phyloP scores from a whole-genome alignment of 2,888 invertebrate genomes.

The Proisotoma minuta region DNA sequence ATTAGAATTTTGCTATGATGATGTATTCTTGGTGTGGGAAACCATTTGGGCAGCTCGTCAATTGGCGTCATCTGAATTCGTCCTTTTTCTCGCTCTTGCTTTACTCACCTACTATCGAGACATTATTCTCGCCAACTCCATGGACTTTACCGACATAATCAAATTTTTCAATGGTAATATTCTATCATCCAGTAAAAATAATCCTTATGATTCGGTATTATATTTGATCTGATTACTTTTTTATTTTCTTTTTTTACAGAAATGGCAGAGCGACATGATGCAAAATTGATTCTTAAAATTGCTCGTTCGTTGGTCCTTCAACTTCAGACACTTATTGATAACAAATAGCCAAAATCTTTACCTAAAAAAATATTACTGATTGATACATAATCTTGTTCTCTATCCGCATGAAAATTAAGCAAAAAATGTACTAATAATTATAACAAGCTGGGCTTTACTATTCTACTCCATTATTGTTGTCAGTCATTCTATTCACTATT shows the following conservation, averaged over 20 bases:
- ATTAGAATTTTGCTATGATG: slow-evolving; percentile 79
- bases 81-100: slow-evolving; percentile 85
- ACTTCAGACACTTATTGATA: slow-evolving; percentile 86
- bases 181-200: slow-evolving; percentile 42
- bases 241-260: slow-evolving; percentile 59
- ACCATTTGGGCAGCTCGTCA: slow-evolving; percentile 90
- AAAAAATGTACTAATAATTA: too few relatives aligned
- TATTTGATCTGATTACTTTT: too few relatives aligned
- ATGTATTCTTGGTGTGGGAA: slow-evolving; percentile 92
- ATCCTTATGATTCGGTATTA: neutral
- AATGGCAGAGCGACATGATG: slow-evolving; percentile 94
- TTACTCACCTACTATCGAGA: slow-evolving; percentile 87
- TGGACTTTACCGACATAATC: slow-evolving; percentile 98
- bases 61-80: slow-evolving; percentile 82
- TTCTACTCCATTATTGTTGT: too few relatives aligned
- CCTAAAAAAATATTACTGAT: too few relatives aligned
- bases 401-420: too few relatives aligned
- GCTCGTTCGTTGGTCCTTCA: slow-evolving; percentile 81
- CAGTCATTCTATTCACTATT: too few relatives aligned
- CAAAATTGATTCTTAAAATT: slow-evolving; percentile 71
- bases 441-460: too few relatives aligned
- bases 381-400: too few relatives aligned
- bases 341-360: slow-evolving; percentile 63
- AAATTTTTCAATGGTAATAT: slow-evolving; percentile 89
- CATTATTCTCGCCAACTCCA: slow-evolving; percentile 87